Base-by-base conservation (phyloP, 2,113 vertebrate species). In the Eulacestoma nigropectus region DNA sequence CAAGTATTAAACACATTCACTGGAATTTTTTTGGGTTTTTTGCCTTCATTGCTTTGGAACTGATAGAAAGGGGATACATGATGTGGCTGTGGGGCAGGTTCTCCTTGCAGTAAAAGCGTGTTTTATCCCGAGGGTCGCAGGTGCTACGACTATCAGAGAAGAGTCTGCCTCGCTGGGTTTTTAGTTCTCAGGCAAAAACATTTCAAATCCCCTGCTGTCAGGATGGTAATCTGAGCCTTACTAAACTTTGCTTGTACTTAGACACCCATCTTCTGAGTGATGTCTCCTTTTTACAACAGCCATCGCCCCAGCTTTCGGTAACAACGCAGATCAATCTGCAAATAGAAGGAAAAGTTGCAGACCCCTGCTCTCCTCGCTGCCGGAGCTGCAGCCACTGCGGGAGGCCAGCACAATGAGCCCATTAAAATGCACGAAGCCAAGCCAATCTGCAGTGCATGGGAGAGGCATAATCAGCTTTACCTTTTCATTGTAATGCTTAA, bases 301-400 rank as follows among this genome's bases (percentile, higher is more conserved):
- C 3, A 1, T 14, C 1, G 2, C 25, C 81, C 30, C 50, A 59
- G 53, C 46, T 53, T 68, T 90, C 0, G 0, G 25, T 25, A 39
- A n/a, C 13, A 13, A 23, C 0, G 4, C 42, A 39, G 39, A 59
- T 63, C 47, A n/a, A 26, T 27, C 63, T 80, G 55, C 18, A 55
- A 74, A 77, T 4, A 33, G 19, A 30, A 57, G 17, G 72, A n/a
- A 10, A 50, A 73, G 26, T 9, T 64, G 21, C 35, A 22, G 41
- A 29, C 0, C 16, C 11, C 10, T 0, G 4, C n/a, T 72, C 6
- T 49, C n/a, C 27, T 49, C 0, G 0, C 39, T 32, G 33, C 21
- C 0, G 0, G 47, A 65, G 67, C 46, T 1, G 4, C 7, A 35
- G 56, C 44, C 29, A 3, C 41, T 0, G 0, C 3, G 4, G 55